Conservation (phyloP, 2,797 vertebrate genomes). For the Leptoclinus maculatus region DNA sequence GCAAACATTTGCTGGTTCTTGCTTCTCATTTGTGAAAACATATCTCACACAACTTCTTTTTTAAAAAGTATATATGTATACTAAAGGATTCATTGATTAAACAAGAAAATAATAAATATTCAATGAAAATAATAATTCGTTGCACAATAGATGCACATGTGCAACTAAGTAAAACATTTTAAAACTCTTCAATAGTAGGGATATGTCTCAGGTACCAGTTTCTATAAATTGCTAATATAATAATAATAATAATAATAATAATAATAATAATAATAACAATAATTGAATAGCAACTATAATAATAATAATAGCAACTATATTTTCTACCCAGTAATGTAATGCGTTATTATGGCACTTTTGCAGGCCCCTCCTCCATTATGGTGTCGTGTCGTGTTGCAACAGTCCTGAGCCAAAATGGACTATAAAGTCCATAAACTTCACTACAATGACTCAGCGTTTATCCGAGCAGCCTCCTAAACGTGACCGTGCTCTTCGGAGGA, state of each 20-base stretch:
- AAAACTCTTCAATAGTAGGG: background rate
- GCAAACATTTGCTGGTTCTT: background rate
- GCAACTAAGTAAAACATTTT: too few species aligned
- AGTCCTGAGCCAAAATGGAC: background rate
- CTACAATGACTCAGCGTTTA: background rate
- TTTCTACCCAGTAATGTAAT: background rate
- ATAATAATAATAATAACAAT: background rate
- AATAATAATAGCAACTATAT: background rate
- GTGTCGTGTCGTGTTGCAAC: too few species aligned
- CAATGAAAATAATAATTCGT: background rate
- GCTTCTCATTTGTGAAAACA: background rate
- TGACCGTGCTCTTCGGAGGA: background rate
- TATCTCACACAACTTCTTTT: background rate
- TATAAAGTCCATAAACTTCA: background rate
- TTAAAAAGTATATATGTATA: too few species aligned
- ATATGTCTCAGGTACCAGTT: background rate
- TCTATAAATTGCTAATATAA: too few species aligned
- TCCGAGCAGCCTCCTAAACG: background rate
- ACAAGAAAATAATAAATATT: background rate
- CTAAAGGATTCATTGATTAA: background rate
- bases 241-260: background rate
- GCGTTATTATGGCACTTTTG: background rate
- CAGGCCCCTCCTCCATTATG: background rate
- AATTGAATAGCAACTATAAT: background rate
- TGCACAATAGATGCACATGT: background rate